Base-by-base conservation (phyloP, 2,797 vertebrate genomes). In the Agapornis canus region DNA sequence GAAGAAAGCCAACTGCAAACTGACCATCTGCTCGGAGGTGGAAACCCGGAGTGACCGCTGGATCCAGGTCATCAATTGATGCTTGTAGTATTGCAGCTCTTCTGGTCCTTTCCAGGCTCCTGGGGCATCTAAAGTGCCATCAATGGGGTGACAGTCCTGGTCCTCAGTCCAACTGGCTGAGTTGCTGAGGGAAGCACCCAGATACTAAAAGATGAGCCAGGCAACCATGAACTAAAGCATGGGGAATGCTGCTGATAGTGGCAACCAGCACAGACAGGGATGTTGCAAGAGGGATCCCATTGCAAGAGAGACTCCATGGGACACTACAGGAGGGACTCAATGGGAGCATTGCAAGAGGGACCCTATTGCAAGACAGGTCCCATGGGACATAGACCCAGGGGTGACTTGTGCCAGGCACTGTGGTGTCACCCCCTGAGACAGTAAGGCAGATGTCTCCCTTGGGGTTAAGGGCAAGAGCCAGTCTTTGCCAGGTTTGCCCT, bases 21-120 rank as follows among this genome's bases (percentile, higher is more conserved):
- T 99, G 77, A 99, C 93, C 12, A 40, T 99, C 69, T 99, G 98
- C 90, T n/a, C 96, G 0, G 82, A 98, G 86, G 94, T 97, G 25
- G 89, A 98, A 90, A 98, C 98, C 85, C 94, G 97, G 66, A 97
- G 98, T 0, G 99, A 99, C 92, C 98, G 98, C 89, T 99, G 99
- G 99, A 99, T 99, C 93, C 99, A 99, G 98, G 98, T 97, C 35
- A 2, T n/a, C 29, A 10, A 7, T 17, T 1, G 2, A 9, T 31
- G 35, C 40, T 72, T 48, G 51, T 49, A 35, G 43, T 20, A 27
- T 0, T 0, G 1, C 0, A 3, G 9, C 37, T 80, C 31, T 47
- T 17, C 35, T 39, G 48, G 17, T 39, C 43, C 57, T 37, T 59
- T 42, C 40, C 6, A 27, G 39, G 48, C 13, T 76, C n/a, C 12